Percentiles rank a stretch among this genome's conserved stretches.
Evolutionary conservation across 1,140 invertebrate species (phyloP).

Genomic region (Leucophenga varia): DNA sequence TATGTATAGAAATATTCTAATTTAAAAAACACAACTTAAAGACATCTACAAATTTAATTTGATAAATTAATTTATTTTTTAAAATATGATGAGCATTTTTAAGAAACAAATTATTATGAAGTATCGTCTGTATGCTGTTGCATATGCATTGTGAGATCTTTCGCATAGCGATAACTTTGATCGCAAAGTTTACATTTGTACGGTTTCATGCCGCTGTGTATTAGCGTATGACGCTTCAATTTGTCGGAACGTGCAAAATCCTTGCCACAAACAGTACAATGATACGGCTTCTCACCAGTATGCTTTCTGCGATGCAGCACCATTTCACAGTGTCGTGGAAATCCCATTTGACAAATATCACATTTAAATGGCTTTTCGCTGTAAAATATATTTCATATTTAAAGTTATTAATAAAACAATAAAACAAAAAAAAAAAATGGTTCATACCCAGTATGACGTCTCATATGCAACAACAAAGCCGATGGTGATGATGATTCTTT

Average conservation of each 20-base stretch:
- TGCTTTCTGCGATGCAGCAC: background rate
- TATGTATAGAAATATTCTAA: too few species aligned
- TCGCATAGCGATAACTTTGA: background rate
- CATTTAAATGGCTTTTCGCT: background rate
- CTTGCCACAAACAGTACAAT: background rate
- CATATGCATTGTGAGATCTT: background rate
- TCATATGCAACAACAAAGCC: conserved; percentile 61
- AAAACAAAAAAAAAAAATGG: too few species aligned
- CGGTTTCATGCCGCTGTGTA: background rate
- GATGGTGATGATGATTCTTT: conserved; percentile 58
- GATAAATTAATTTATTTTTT: too few species aligned
- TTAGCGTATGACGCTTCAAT: background rate
- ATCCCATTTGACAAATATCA: background rate
- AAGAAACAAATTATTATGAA: too few species aligned
- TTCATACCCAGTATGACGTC: conserved; percentile 29
- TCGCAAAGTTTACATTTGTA: background rate
- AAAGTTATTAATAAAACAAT: too few species aligned
- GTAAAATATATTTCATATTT: too few species aligned
- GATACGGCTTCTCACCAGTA: background rate
- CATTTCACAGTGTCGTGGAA: background rate
- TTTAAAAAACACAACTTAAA: too few species aligned
- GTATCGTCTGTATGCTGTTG: background rate
- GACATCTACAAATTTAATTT: too few species aligned
- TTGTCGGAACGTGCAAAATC: background rate
- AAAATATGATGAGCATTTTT: too few species aligned